These are phyloP conservation scores for Acleris cristana DNA, from an alignment of 2,888 invertebrate species.

Conservation along the genomic window DNA sequence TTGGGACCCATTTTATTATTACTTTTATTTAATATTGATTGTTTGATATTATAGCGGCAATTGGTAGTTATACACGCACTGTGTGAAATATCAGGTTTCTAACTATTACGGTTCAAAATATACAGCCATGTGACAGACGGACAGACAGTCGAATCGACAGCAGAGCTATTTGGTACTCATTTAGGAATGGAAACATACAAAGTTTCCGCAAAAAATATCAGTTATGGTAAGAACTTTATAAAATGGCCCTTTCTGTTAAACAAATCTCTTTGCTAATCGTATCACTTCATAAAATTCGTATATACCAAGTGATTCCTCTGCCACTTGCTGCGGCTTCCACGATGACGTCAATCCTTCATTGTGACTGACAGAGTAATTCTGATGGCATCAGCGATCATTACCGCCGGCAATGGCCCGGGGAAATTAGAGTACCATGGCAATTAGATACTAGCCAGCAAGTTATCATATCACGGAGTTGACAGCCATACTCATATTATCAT, in stretches of 20 bases:
- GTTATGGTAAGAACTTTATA: too few relatives aligned
- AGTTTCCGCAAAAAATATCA: background rate
- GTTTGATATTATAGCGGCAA: too few relatives aligned
- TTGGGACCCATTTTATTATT: accelerated
- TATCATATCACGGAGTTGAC: background rate
- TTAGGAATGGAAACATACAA: background rate
- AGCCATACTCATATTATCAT: background rate
- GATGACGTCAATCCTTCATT: constrained; percentile 52
- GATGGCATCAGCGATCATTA: constrained; percentile 15
- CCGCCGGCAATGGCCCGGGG: constrained; percentile 10
- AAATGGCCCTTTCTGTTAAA: too few relatives aligned
- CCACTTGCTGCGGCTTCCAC: background rate
- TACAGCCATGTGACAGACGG: too few relatives aligned
- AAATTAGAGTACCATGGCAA: constrained; percentile 12
- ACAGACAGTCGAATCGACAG: too few relatives aligned
- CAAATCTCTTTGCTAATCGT: too few relatives aligned
- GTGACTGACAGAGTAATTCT: constrained; percentile 51
- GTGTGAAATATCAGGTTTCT: too few relatives aligned
- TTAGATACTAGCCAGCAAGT: background rate
- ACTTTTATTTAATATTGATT: too few relatives aligned
- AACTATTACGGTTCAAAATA: too few relatives aligned
- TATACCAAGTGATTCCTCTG: constrained; percentile 15
- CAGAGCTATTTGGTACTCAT: background rate
- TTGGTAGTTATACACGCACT: too few relatives aligned
- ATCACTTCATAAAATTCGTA: too few relatives aligned